phyloP scores from a whole-genome alignment of 2,113 vertebrate species.

The Phodopus roborovskii region DNA sequence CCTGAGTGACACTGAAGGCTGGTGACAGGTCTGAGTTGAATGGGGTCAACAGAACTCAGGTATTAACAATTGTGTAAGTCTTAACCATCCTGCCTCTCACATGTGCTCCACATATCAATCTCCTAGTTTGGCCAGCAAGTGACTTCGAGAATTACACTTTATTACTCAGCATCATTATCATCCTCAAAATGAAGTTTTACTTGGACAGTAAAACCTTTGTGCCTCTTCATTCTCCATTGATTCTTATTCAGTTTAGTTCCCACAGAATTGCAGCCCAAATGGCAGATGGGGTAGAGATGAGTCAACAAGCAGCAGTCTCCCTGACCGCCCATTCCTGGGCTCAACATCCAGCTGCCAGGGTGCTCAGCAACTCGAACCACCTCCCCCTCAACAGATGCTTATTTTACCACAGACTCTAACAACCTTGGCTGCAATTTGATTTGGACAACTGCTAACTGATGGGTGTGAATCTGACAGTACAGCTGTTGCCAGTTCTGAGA shows the following conservation, averaged over 20 bases:
- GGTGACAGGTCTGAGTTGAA: neutral
- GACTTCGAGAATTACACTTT: neutral
- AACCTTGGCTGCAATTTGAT: conserved; percentile 39
- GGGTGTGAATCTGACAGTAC: conserved; percentile 5
- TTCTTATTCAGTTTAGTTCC: neutral
- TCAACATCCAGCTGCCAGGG: neutral
- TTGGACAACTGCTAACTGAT: conserved; percentile 56
- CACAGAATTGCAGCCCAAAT: neutral
- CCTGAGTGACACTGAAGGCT: neutral
- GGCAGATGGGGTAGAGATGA: neutral
- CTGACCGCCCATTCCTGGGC: neutral
- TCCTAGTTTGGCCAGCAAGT: too few species aligned
- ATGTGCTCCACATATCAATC: neutral
- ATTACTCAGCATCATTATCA: neutral
- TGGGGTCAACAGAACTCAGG: neutral
- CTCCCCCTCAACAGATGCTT: conserved; percentile 3
- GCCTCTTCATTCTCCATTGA: neutral
- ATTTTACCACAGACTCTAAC: conserved; percentile 19
- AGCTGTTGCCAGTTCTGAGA: neutral
- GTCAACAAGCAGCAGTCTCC: neutral
- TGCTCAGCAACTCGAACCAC: neutral
- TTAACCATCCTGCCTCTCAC: neutral
- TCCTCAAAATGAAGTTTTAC: neutral
- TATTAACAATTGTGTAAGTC: neutral
- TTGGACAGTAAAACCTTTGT: neutral